phyloP scores from a whole-genome alignment of 2,797 vertebrate genomes.

The Tamandua tetradactyla region DNA sequence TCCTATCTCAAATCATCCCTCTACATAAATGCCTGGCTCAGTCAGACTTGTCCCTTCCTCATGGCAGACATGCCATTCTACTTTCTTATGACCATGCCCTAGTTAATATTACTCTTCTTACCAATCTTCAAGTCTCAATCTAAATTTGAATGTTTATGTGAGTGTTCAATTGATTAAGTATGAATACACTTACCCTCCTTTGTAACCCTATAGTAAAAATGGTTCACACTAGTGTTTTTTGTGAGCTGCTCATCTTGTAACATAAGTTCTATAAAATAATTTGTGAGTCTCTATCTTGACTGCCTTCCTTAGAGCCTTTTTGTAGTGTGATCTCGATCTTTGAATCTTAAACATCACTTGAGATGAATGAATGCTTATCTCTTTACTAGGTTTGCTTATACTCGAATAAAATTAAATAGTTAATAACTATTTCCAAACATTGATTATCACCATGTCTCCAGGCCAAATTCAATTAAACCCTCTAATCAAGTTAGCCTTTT shows the following conservation, averaged over 20 bases:
- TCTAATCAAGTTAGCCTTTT: not conserved
- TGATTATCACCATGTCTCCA: not conserved
- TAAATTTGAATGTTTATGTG: not conserved
- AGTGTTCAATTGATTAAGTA: not conserved
- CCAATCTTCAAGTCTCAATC: not conserved
- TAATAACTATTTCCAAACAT: not conserved
- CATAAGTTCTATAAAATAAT: not conserved
- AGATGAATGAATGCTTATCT: not conserved
- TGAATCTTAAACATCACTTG: not conserved
- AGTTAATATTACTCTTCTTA: not conserved
- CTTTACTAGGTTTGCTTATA: not conserved
- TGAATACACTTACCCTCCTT: not conserved
- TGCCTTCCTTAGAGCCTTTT: not conserved
- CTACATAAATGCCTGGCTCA: not conserved
- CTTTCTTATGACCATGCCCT: not conserved
- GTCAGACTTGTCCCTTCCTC: not conserved
- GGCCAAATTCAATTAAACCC: not conserved
- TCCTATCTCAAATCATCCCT: not conserved
- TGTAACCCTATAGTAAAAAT: not conserved
- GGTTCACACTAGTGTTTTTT: not conserved
- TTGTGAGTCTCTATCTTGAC: not conserved
- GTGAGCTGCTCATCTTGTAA: not conserved
- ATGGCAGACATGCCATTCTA: not conserved
- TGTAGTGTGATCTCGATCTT: accelerated
- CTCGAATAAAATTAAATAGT: not conserved